Evolutionary conservation across 1,140 invertebrate species (phyloP), one percentile per base, ranked within the genome.

Genomic region (Drosophila takahashii): DNA sequence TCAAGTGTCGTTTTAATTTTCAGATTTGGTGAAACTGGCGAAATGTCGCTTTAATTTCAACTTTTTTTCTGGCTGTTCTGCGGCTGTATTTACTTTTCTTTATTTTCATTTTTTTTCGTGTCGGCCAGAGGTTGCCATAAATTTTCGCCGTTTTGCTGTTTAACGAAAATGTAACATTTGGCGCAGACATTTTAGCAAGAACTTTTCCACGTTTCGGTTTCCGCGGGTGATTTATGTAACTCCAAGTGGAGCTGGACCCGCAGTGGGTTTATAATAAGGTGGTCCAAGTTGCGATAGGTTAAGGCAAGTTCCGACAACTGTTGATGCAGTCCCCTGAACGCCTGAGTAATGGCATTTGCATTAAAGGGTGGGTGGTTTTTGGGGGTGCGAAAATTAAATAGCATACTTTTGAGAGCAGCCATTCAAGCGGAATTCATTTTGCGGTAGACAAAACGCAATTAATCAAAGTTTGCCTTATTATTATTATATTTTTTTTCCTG

Each of bases 81-180:
- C 22, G 50, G 34, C 47, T 59, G 27, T 51, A 47, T 60, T 73
- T 58, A 13, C 16, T 47, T 41, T 53, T 36, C 22, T 22, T 22
- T 22, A 22, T 22, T 32, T 22, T 65, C 32, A 3, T 27, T 52
- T 34, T 52, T 53, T 53, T 11, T 22, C 15, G 44, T 36, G 36
- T 42, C 36, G 44, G 36, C 57, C 66, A 73, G 37, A 56, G 48
- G 50, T 77, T 54, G 64, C 69, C 36, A 39, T 51, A 60, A 69
- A 54, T 64, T 76, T 56, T 62, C 77, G 37, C n/a, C 34, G 27
- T 42, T 80, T 66, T 61, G 47, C 54, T 74, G 45, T 73, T 81
- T 81, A 78, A 74, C 79, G 79, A 78, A 86, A 85, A 78, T 67
- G 79, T 87, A 85, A 81, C 81, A 85, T 85, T 85, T 85, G 81